Evolutionary conservation across 2,888 invertebrate genomes (phyloP).

Genomic region (Nomada ruficornis): DNA sequence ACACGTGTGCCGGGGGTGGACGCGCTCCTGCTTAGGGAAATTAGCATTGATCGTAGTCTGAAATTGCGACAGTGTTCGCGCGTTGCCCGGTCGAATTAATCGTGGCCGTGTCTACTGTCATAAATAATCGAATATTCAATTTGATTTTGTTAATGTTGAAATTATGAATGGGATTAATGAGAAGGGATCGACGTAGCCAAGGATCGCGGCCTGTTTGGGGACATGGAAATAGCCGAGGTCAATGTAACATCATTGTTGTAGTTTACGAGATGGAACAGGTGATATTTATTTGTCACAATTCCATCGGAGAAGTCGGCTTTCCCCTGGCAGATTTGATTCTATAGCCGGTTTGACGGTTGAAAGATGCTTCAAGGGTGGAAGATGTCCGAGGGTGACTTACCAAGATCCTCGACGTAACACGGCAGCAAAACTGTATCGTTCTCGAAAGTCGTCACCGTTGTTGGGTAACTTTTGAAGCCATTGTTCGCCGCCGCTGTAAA

Average conservation of each 20-base stretch:
- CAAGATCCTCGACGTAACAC: conserved; percentile 89
- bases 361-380: background rate
- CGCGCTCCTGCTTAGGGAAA: conserved; percentile 37
- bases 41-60: conserved; percentile 34
- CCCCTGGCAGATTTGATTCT: background rate
- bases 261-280: conserved; percentile 41
- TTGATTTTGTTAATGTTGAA: no score
- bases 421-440: conserved; percentile 92
- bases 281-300: conserved; percentile 29
- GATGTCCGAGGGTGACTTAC: conserved; percentile 84
- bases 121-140: background rate
- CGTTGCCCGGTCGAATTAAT: background rate
- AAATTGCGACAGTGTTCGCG: conserved; percentile 26
- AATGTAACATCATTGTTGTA: conserved; percentile 6
- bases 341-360: background rate
- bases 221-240: no score
- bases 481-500: conserved; percentile 82
- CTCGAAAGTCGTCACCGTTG: conserved; percentile 91
- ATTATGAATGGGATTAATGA: no score
- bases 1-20: conserved; percentile 24
- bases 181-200: no score
- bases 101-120: background rate
- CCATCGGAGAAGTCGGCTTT: background rate
- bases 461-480: conserved; percentile 89
- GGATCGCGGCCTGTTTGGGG: no score